A percentile compares a stretch with the other conserved stretches of the same genome.
phyloP scores from a whole-genome alignment of 2,888 invertebrate species.

The Trachelus stipa region DNA sequence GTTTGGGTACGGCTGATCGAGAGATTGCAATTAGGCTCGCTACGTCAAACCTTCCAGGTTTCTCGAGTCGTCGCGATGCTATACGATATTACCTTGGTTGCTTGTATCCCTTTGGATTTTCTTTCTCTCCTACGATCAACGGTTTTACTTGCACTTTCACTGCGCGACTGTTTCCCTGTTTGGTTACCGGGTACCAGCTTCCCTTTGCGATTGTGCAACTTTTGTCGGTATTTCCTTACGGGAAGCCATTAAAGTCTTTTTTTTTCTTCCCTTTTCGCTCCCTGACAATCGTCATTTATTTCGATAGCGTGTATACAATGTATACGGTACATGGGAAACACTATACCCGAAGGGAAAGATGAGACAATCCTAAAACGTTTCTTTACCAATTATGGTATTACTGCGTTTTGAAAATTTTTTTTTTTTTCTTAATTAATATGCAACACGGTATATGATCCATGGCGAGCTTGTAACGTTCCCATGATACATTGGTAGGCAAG shows the following conservation, averaged over 20 bases:
- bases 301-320: neutral
- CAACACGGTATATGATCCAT: neutral
- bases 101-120: neutral
- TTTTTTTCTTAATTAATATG: neutral
- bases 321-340: neutral
- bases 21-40: constrained; percentile 50
- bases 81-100: neutral
- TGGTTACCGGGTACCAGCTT: neutral
- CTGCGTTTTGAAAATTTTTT: neutral
- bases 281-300: neutral
- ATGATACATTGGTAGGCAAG: neutral
- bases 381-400: neutral
- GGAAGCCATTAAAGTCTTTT: neutral
- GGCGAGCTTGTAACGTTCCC: neutral
- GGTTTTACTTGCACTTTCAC: neutral
- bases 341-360: neutral
- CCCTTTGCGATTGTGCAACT: neutral
- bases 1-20: constrained; percentile 42
- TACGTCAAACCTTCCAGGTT: constrained; percentile 48
- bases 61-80: neutral
- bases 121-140: constrained; percentile 38
- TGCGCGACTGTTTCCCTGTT: neutral
- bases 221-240: neutral
- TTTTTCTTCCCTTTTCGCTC: neutral
- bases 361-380: neutral